These are phyloP conservation scores for Gadus chalcogrammus DNA, from an alignment of 2,113 vertebrate genomes.

Conservation along the genomic window DNA sequence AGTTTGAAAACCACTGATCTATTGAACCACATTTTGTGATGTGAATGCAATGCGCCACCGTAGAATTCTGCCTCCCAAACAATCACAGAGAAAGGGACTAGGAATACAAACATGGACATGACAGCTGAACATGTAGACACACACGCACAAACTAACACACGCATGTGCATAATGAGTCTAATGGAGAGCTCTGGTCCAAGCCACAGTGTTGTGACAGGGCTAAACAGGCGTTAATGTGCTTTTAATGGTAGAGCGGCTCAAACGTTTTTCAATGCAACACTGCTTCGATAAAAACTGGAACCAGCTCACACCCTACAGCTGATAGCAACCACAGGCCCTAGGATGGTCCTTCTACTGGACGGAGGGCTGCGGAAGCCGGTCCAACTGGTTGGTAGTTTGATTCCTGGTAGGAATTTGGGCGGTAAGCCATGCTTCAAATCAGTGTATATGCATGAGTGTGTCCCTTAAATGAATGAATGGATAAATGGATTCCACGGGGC, in stretches of 20 bases:
- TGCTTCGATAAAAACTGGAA: not conserved
- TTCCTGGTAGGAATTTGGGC: not conserved
- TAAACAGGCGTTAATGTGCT: conserved; percentile 10
- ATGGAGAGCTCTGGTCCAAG: conserved; percentile 27
- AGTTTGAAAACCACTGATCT: no score
- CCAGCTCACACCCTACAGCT: not conserved
- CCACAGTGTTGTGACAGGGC: conserved; percentile 19
- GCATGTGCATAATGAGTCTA: conserved; percentile 20
- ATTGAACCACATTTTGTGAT: no score
- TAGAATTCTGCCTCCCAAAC: not conserved
- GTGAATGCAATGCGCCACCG: not conserved
- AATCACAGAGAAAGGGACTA: no score
- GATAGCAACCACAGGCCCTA: not conserved
- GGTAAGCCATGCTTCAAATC: not conserved
- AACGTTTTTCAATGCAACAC: not conserved
- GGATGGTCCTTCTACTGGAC: no score
- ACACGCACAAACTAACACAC: not conserved
- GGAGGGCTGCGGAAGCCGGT: no score
- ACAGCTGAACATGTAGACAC: no score
- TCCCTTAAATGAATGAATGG: not conserved
- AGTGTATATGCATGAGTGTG: not conserved
- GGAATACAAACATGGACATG: no score
- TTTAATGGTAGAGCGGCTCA: conserved; percentile 24
- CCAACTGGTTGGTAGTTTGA: not conserved
- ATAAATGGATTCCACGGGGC: conserved; percentile 32